phyloP scores from a whole-genome alignment of 2,888 invertebrate species.

The Marronus borbonicus region DNA sequence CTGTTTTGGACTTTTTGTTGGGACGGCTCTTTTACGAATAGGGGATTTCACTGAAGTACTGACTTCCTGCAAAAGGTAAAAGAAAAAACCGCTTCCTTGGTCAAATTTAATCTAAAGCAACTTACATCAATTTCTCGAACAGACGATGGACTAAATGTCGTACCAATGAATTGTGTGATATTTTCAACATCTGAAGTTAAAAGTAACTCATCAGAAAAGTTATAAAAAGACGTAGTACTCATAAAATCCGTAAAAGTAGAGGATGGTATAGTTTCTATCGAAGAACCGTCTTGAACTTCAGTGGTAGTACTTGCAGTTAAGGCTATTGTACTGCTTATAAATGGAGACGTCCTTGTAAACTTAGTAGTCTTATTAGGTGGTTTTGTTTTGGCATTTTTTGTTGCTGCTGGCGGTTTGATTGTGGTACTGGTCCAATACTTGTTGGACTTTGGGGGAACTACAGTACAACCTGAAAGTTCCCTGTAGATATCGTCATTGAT shows the following conservation, averaged over 20 bases:
- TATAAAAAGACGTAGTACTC: neutral
- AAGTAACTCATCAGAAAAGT: neutral
- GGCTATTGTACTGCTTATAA: neutral
- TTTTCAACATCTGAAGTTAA: neutral
- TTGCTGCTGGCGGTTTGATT: conserved; percentile 34
- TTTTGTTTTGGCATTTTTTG: conserved; percentile 35
- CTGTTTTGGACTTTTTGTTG: conserved; percentile 64
- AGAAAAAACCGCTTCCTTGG: neutral
- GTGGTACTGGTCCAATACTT: neutral
- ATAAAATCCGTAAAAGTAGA: neutral
- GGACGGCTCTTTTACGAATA: conserved; percentile 64
- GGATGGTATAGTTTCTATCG: neutral
- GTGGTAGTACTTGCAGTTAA: neutral
- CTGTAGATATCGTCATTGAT: conserved; percentile 74
- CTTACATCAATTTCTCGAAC: neutral
- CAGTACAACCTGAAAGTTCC: conserved; percentile 75
- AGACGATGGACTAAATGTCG: neutral
- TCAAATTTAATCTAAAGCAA: neutral
- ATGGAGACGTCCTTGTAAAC: neutral
- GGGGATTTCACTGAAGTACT: conserved; percentile 50
- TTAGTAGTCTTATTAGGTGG: neutral
- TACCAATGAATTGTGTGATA: neutral
- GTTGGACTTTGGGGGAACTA: conserved; percentile 65
- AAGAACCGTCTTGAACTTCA: neutral
- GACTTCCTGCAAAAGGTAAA: neutral